A percentile compares a stretch with the other conserved stretches of the same genome.
Conservation (phyloP, 2,888 invertebrate species). For the Branchipolynoe longqiensis region DNA sequence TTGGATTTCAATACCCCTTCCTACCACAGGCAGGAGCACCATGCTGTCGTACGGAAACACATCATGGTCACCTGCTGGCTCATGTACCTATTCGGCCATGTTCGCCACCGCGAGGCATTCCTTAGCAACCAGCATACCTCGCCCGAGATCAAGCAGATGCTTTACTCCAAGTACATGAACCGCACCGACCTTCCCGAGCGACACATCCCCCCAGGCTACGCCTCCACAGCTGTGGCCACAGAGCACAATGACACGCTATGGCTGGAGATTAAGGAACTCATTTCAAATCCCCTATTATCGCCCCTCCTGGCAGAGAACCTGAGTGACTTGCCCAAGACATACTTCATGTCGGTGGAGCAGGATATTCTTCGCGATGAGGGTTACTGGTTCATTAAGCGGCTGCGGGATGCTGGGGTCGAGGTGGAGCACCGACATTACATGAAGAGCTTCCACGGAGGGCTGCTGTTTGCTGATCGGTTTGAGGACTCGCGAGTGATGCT, state of each 20-base stretch:
- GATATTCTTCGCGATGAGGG: slow-evolving; percentile 54
- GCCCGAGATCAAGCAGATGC: neutral
- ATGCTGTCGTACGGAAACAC: slow-evolving; percentile 23
- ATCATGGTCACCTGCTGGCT: slow-evolving; percentile 47
- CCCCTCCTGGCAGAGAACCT: slow-evolving; percentile 32
- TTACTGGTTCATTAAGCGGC: slow-evolving; percentile 36
- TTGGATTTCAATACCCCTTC: slow-evolving; percentile 47
- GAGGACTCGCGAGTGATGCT: slow-evolving; percentile 17
- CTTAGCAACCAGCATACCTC: slow-evolving; percentile 40
- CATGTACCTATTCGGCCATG: slow-evolving; percentile 15
- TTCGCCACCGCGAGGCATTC: neutral
- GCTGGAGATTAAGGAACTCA: neutral
- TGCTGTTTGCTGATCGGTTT: slow-evolving; percentile 25
- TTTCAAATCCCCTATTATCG: slow-evolving; percentile 42
- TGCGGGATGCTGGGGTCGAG: slow-evolving; percentile 36
- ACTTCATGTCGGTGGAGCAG: slow-evolving; percentile 42
- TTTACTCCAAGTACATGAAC: neutral
- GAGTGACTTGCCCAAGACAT: slow-evolving; percentile 21
- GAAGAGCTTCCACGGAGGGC: slow-evolving; percentile 32
- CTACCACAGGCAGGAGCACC: slow-evolving; percentile 30
- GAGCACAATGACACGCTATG: slow-evolving; percentile 37
- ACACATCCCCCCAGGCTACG: neutral
- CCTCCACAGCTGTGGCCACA: neutral
- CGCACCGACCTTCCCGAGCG: neutral
- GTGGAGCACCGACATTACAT: slow-evolving; percentile 22